Evolutionary conservation across 2,113 vertebrate genomes (phyloP), one percentile per base, ranked within the genome.

Genomic region (Syngnathoides biaculeatus): DNA sequence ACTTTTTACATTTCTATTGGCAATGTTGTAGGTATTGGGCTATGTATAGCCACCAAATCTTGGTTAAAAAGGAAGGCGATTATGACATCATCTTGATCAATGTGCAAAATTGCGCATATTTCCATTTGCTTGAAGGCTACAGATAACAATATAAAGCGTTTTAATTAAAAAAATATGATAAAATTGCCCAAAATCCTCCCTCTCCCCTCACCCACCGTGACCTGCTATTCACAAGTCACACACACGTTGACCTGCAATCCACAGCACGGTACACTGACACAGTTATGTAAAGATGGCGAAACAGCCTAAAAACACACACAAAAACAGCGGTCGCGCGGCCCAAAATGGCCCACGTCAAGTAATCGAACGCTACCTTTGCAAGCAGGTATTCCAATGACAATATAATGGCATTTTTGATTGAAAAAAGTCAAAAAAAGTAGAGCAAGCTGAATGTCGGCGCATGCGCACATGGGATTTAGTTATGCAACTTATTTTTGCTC

Each of bases 161-260:
- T n/a, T n/a, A n/a, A n/a, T n/a, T n/a, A n/a, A n/a, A n/a, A 40
- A 58, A 26, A 10, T 9, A 2, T 0, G 52, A 1, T 30, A 1
- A 15, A 64, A 65, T 1, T 1, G 17, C 24, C 19, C 68, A 22
- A 56, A 75, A 70, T 27, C 20, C 15, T 14, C 64, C 67, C 72
- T 74, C 62, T 72, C 80, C 81, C 79, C 65, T 65, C 38, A 40
- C 38, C 78, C 72, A 65, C 67, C 84, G 56, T 85, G 88, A 90
- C 87, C 87, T 86, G 84, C 77, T 86, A 84, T 83, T 70, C 68
- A 73, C 42, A 80, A 80, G 75, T 78, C 75, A 72, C 84, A 82
- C 79, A 86, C 87, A 88, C 80, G 87, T 86, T 90, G 90, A 92
- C 91, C 89, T 88, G 89, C 85, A 82, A 89, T 89, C 84, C 77